phyloP scores from a whole-genome alignment of 2,113 vertebrate species.

The Edolisoma coerulescens region DNA sequence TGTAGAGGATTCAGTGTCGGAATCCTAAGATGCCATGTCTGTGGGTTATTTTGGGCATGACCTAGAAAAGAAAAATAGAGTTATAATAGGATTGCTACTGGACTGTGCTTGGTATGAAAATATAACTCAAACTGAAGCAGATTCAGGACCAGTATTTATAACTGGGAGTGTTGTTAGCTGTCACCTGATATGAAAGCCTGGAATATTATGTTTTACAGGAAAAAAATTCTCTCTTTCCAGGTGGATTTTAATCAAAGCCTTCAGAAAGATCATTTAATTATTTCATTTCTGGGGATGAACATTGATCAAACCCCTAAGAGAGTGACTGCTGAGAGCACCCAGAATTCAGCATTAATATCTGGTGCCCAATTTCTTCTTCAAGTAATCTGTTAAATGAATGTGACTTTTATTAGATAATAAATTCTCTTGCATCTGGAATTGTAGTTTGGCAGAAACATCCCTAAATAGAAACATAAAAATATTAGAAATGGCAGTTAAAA shows the following conservation, averaged over 20 bases:
- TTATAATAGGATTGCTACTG: background rate
- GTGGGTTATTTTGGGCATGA: slow-evolving; percentile 26
- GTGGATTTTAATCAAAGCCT: background rate
- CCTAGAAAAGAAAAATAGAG: slow-evolving; percentile 2
- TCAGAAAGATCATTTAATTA: background rate
- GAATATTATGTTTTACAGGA: background rate
- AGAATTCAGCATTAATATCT: background rate
- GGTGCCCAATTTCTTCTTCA: background rate
- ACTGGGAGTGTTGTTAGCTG: background rate
- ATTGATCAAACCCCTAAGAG: background rate
- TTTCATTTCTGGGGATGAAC: background rate
- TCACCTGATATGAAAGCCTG: background rate
- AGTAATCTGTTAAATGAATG: background rate
- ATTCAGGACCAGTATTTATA: background rate
- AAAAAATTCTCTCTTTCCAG: background rate
- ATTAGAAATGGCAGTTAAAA: background rate
- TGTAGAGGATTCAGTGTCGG: background rate
- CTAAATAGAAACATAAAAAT: background rate
- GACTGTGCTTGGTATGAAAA: background rate
- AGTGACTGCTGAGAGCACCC: background rate
- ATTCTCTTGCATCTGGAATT: background rate
- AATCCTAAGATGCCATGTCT: background rate
- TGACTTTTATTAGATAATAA: background rate
- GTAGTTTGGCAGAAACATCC: background rate
- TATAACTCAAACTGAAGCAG: background rate